Evolutionary conservation across 2,797 vertebrate genomes (phyloP).

Genomic region (Ataeniobius toweri): DNA sequence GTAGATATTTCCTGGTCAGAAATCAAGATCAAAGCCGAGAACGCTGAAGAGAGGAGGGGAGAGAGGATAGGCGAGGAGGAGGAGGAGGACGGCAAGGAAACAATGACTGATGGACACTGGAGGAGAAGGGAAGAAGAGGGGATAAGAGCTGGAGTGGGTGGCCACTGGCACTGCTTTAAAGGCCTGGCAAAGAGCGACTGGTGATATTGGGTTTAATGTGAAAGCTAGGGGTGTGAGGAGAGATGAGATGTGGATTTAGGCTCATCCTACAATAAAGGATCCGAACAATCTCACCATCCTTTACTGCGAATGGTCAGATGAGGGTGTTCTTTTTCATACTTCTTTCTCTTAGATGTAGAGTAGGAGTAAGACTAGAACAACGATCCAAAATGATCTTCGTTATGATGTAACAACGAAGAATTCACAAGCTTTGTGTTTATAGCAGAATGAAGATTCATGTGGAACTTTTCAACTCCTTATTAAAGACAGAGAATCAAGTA

Average conservation of each 20-base stretch:
- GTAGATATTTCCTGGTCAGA: slow-evolving; percentile 74
- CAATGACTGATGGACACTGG: slow-evolving; percentile 70
- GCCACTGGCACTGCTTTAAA: slow-evolving; percentile 66
- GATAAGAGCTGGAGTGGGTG: slow-evolving; percentile 71
- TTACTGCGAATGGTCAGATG: slow-evolving; percentile 48
- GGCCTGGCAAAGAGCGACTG: slow-evolving; percentile 46
- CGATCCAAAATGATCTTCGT: slow-evolving; percentile 11
- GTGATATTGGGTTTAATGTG: slow-evolving; percentile 63
- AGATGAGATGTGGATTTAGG: slow-evolving; percentile 70
- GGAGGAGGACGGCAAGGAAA: slow-evolving; percentile 50
- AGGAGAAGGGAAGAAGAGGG: slow-evolving; percentile 60
- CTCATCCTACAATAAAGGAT: slow-evolving; percentile 61
- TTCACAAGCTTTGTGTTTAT: no score
- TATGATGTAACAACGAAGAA: slow-evolving; percentile 18
- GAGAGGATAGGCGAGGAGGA: slow-evolving; percentile 11
- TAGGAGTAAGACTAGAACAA: slow-evolving; percentile 43
- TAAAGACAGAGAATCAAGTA: no score
- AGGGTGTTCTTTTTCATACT: slow-evolving; percentile 26
- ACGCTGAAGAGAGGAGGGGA: slow-evolving; percentile 9
- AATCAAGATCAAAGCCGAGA: slow-evolving; percentile 71
- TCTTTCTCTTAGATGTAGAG: slow-evolving; percentile 5
- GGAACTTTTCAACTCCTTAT: no score
- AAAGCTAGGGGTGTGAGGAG: slow-evolving; percentile 57
- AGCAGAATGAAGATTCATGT: no score
- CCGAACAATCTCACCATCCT: slow-evolving; percentile 49